phyloP scores from a whole-genome alignment of 2,888 invertebrate species.

The Melitaea athalia region DNA sequence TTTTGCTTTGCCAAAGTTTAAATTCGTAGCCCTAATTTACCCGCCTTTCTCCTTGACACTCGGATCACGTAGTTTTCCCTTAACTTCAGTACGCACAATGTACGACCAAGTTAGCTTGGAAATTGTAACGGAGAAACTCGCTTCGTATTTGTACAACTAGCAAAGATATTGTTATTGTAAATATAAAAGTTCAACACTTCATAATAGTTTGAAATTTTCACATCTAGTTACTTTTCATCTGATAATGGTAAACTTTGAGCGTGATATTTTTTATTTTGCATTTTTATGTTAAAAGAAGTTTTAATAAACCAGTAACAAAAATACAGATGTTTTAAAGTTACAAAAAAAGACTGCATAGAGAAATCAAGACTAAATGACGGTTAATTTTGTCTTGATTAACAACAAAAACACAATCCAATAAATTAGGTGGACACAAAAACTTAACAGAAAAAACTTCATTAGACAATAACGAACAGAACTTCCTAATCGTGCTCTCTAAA shows the following conservation, averaged over 20 bases:
- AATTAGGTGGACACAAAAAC: constrained; percentile 2
- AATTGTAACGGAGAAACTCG: constrained; percentile 47
- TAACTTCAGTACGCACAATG: constrained; percentile 47
- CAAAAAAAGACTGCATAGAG: no score
- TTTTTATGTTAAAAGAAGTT: not conserved
- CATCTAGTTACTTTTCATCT: not conserved
- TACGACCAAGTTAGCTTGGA: constrained; percentile 43
- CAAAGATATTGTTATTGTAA: constrained; percentile 41
- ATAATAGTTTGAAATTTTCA: constrained; percentile 3
- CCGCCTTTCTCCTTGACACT: constrained; percentile 44
- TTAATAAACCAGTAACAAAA: not conserved
- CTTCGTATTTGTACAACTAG: constrained; percentile 36
- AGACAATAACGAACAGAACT: constrained; percentile 1
- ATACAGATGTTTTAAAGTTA: no score
- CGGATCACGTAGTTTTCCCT: constrained; percentile 53
- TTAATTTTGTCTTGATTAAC: not conserved
- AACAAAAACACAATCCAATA: not conserved
- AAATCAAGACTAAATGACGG: no score
- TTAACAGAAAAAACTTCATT: not conserved
- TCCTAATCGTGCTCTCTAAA: constrained; percentile 17
- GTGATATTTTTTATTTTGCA: not conserved
- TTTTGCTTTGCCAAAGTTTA: constrained; percentile 34
- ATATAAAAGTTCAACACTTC: constrained; percentile 23
- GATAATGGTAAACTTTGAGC: not conserved
- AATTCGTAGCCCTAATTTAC: constrained; percentile 47